phyloP scores from a whole-genome alignment of 2,888 invertebrate species.

The Agelastica alni region DNA sequence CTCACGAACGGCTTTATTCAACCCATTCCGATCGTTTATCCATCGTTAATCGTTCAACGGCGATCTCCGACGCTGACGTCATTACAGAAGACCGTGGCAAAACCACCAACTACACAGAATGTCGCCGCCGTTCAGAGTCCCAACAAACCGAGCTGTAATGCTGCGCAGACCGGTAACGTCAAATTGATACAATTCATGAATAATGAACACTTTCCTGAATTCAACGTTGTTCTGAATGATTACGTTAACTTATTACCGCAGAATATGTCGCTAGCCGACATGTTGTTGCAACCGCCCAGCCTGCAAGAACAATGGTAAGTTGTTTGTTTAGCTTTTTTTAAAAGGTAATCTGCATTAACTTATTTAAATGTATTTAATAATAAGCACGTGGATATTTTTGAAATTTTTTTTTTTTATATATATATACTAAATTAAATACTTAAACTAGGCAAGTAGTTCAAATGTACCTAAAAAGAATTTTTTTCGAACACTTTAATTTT shows the following conservation, averaged over 20 bases:
- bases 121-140: constrained; percentile 1
- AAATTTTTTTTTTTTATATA: too few species aligned
- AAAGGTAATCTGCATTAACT: too few species aligned
- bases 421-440: too few species aligned
- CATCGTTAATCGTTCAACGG: constrained; percentile 38
- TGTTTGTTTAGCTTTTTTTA: too few species aligned
- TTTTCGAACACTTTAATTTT: too few species aligned
- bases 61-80: constrained; percentile 27
- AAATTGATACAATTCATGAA: constrained; percentile 63
- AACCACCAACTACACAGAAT: constrained; percentile 17
- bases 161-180: constrained; percentile 37
- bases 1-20: constrained; percentile 34
- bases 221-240: constrained; percentile 47
- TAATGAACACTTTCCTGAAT: constrained; percentile 63
- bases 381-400: too few species aligned
- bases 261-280: constrained; percentile 63
- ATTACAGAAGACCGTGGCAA: constrained; percentile 17
- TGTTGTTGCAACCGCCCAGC: constrained; percentile 58
- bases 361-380: too few species aligned
- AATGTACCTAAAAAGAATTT: too few species aligned
- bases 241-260: constrained; percentile 59
- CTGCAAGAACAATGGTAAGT: constrained; percentile 59
- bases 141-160: not conserved
- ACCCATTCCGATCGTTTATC: constrained; percentile 43
- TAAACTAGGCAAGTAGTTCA: too few species aligned